A percentile compares a stretch with the other conserved stretches of the same genome.
phyloP scores from a whole-genome alignment of 2,797 vertebrate genomes.

The Phrynocephalus guinanensis region DNA sequence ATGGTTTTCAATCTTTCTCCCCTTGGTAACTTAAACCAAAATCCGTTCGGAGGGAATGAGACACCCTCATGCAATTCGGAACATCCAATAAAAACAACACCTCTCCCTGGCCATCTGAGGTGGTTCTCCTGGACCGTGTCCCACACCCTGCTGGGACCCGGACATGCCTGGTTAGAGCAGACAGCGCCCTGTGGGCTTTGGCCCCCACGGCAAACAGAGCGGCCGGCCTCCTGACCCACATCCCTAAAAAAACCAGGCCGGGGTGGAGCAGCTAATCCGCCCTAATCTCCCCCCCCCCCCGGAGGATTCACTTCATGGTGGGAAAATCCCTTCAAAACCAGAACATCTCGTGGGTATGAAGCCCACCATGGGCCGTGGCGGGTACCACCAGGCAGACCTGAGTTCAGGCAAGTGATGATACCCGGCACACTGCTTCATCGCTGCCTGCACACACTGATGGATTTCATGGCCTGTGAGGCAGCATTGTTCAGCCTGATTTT shows the following conservation, averaged over 20 bases:
- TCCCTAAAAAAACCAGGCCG: not conserved
- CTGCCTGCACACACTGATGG: not conserved
- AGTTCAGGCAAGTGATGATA: too few relatives aligned
- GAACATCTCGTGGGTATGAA: not conserved
- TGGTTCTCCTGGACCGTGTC: not conserved
- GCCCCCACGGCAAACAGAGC: accelerated
- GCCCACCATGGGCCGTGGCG: accelerated
- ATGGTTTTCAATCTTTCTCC: not conserved
- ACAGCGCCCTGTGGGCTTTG: not conserved
- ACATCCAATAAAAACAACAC: not conserved
- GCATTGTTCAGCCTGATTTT: not conserved
- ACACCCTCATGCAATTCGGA: too few relatives aligned
- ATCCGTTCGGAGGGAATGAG: not conserved
- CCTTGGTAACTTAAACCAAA: not conserved
- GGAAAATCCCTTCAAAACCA: conserved; percentile 17
- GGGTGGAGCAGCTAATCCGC: conserved; percentile 50
- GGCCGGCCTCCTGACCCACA: conserved; percentile 54
- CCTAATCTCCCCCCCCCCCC: conserved; percentile 28
- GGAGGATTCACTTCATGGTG: conserved; percentile 17
- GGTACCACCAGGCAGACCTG: not conserved
- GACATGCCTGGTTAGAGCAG: not conserved
- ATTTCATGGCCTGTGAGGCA: not conserved
- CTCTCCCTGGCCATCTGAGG: not conserved
- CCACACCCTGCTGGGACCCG: not conserved
- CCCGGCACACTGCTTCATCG: too few relatives aligned